These are phyloP conservation scores for Myotis findleyi DNA, from an alignment of 2,797 vertebrate species.

Conservation along the genomic window DNA sequence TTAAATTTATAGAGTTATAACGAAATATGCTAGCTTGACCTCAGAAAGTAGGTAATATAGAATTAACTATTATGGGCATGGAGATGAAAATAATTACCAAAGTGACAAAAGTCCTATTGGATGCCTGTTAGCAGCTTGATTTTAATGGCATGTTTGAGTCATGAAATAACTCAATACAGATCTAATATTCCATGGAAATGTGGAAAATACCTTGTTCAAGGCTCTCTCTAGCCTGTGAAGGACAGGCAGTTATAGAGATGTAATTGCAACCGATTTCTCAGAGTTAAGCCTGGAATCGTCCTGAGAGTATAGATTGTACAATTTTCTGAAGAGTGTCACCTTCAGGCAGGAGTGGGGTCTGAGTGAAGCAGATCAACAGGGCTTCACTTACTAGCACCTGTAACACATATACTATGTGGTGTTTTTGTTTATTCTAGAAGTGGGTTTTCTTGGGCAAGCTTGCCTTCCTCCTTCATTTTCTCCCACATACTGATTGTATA, in stretches of 20 bases:
- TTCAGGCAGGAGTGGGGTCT: neutral
- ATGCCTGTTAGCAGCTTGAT: neutral
- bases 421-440: neutral
- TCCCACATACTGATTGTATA: neutral
- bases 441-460: neutral
- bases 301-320: neutral
- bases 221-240: neutral
- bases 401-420: no score
- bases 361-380: neutral
- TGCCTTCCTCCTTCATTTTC: neutral
- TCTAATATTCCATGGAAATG: neutral
- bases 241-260: neutral
- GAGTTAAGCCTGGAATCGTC: neutral
- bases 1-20: neutral
- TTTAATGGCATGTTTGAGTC: neutral
- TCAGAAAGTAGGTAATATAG: neutral
- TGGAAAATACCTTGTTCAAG: neutral
- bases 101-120: neutral
- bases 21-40: neutral
- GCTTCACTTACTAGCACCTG: neutral
- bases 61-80: neutral
- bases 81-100: slow-evolving; percentile 21
- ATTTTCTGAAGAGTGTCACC: neutral
- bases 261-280: neutral
- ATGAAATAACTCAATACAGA: neutral